Evolutionary conservation across 2,888 invertebrate genomes (phyloP).

Genomic region (Azorinus chamasolen): DNA sequence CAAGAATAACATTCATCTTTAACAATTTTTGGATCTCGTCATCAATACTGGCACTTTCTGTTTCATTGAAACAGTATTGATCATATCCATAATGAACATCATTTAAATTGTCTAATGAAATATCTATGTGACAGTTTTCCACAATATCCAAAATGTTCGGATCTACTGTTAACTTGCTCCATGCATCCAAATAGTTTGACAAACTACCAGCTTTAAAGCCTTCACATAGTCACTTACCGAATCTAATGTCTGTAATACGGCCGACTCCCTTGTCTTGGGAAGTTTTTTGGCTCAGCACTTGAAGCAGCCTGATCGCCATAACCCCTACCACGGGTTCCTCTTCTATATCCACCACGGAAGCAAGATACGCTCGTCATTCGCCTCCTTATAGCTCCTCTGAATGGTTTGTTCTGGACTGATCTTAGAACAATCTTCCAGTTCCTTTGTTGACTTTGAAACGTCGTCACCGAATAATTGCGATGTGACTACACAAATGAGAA

Average conservation of each 20-base stretch:
- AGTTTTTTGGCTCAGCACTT: constrained; percentile 28
- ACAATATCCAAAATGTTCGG: constrained; percentile 33
- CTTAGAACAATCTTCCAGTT: constrained; percentile 14
- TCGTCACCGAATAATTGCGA: constrained; percentile 24
- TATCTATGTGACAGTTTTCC: constrained; percentile 42
- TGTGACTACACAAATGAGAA: no score
- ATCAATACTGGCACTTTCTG: constrained; percentile 14
- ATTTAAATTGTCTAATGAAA: constrained; percentile 40
- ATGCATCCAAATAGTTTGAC: constrained; percentile 31
- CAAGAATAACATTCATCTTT: constrained; percentile 10
- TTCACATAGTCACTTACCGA: constrained; percentile 10
- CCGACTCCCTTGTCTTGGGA: constrained; percentile 1
- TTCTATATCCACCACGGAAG: not conserved
- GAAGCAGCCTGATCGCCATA: not conserved
- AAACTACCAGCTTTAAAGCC: constrained; percentile 34
- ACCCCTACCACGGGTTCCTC: no score
- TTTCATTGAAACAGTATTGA: constrained; percentile 19
- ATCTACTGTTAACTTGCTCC: constrained; percentile 39
- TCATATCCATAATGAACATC: constrained; percentile 1
- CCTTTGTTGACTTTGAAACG: constrained; percentile 11
- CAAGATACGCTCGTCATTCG: not conserved
- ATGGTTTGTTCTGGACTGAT: not conserved
- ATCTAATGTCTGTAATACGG: constrained; percentile 31
- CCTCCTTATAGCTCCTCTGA: constrained; percentile 1
- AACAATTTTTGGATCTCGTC: constrained; percentile 32